Conservation (phyloP, 2,113 vertebrate species). For the Excalfactoria chinensis region DNA sequence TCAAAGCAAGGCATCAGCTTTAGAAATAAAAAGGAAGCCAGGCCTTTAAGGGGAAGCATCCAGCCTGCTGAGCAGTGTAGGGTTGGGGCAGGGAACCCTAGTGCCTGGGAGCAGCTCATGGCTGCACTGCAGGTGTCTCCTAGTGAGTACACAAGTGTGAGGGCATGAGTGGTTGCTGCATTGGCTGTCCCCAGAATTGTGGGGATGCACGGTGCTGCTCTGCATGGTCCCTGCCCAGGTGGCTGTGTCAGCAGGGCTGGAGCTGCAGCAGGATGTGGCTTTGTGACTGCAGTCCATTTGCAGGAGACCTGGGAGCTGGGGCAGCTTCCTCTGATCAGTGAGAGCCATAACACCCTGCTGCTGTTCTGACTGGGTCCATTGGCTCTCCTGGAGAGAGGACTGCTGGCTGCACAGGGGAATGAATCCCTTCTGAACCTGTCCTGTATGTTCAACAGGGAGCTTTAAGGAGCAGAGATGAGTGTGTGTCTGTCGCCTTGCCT, state of each 20-base stretch:
- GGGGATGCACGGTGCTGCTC: neutral
- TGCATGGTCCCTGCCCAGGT: neutral
- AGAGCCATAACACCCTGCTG: neutral
- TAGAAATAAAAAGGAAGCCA: neutral
- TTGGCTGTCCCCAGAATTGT: neutral
- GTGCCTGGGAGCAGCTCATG: neutral
- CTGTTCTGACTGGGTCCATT: neutral
- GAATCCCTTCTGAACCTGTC: neutral
- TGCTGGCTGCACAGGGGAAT: neutral
- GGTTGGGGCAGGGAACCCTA: no score
- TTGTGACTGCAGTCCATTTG: neutral
- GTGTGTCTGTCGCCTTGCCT: fast-evolving
- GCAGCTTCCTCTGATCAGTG: neutral
- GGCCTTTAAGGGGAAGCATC: fast-evolving
- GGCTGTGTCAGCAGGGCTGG: neutral
- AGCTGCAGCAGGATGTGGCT: neutral
- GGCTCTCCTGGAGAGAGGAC: neutral
- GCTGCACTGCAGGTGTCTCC: neutral
- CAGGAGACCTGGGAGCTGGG: neutral
- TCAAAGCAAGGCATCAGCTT: no score
- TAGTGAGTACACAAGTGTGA: no score
- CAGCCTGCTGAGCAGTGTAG: neutral
- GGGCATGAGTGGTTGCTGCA: neutral
- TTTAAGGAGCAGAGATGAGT: no score
- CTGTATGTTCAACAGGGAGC: fast-evolving